Evolutionary conservation across 1,140 invertebrate genomes (phyloP), one percentile per base, ranked within the genome.

Genomic region (Homalodisca vitripennis): DNA sequence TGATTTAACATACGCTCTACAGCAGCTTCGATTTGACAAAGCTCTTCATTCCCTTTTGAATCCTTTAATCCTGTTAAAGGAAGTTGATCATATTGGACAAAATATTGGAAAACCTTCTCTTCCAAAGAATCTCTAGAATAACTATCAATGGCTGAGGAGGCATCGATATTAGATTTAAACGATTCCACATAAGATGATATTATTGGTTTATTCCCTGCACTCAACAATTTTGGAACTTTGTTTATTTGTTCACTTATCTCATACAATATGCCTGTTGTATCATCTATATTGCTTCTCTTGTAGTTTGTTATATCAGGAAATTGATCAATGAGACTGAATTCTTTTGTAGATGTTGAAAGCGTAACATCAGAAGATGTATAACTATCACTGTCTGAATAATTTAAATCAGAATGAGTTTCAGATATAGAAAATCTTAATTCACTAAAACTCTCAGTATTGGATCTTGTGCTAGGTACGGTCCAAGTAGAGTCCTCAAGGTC

Each of bases 1-100:
- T 76, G 69, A 32, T 69, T 62, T 26, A 74, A 57, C 55, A 76
- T 74, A 31, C 62, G 53, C 30, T 76, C 70, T 12, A 75, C 72
- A 55, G 68, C 71, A n/a, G 63, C 71, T 66, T 74, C 72, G 24
- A 76, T 62, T 68, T 73, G 34, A 24, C 71, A 71, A 22, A 76
- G 46, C 60, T 76, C 70, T 60, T 70, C 47, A 65, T 66, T 65
- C 29, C 72, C 55, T 22, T 64, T 69, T 0, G 31, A 47, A 30
- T 41, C 22, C n/a, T 26, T 41, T 22, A 64, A 26, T 13, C 29
- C 47, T 17, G 32, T 47, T 2, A 48, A 3, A 24, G 68, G 34
- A 26, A 51, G 30, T 10, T 46, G 27, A 41, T 51, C 32, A 64
- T 17, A 63, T 1, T 57, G 57, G 14, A 12, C 17, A 53, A 69